Evolutionary conservation across 2,113 vertebrate species (phyloP).

Genomic region (Passer domesticus): DNA sequence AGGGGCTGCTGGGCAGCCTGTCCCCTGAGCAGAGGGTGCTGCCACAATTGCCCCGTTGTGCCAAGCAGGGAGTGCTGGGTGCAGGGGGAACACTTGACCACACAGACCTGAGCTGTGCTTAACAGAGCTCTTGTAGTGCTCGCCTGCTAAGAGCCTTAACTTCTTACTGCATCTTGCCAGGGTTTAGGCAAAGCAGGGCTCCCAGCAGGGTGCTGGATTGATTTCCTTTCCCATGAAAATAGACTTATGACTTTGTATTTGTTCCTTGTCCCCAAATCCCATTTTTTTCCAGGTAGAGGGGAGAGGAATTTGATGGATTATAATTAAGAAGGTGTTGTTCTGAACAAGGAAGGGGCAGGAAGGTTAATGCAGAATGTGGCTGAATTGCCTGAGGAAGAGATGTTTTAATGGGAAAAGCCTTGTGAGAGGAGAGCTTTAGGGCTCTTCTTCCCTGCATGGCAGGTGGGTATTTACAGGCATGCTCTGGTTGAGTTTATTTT

Average conservation of each 20-base stretch:
- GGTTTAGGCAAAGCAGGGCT: slow-evolving; percentile 54
- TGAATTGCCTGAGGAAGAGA: background rate
- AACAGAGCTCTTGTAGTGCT: background rate
- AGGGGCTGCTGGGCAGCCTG: background rate
- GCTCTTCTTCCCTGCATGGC: background rate
- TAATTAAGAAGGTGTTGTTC: slow-evolving; percentile 13
- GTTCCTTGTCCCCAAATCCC: slow-evolving; percentile 30
- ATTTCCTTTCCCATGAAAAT: slow-evolving; percentile 57
- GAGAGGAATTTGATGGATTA: slow-evolving; percentile 41
- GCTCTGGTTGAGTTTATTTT: background rate
- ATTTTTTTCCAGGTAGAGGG: slow-evolving; percentile 13
- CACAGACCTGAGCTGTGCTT: background rate
- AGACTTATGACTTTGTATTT: background rate
- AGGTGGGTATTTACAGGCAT: background rate
- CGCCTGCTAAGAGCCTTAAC: slow-evolving; percentile 50
- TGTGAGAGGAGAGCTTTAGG: background rate
- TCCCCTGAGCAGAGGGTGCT: background rate
- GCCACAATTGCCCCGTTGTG: background rate
- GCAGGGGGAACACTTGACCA: background rate
- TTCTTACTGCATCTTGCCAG: slow-evolving; percentile 44
- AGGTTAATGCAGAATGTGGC: background rate
- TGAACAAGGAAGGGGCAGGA: background rate
- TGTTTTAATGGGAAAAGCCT: background rate
- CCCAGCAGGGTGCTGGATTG: background rate
- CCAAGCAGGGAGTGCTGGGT: rapidly evolving